phyloP scores from a whole-genome alignment of 2,888 invertebrate genomes.

The Heteromurus nitidus region DNA sequence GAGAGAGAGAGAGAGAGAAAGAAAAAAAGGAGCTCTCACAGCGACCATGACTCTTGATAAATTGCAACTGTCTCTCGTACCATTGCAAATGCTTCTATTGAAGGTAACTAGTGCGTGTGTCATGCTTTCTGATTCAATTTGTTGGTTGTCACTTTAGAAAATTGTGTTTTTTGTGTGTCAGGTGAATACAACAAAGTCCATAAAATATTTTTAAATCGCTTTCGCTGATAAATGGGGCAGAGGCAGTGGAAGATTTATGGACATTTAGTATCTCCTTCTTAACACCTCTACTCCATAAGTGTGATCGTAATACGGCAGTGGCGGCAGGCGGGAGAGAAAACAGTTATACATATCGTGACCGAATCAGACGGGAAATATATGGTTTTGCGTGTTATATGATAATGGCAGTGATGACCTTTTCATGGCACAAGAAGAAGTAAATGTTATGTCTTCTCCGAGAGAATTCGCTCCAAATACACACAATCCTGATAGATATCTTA shows the following conservation, averaged over 20 bases:
- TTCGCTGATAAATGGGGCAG: constrained; percentile 50
- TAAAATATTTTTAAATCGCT: constrained; percentile 61
- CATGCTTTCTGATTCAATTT: constrained; percentile 64
- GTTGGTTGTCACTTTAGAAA: constrained; percentile 62
- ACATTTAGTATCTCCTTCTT: constrained; percentile 32
- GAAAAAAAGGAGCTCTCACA: too few species aligned
- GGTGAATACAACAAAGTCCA: constrained; percentile 54
- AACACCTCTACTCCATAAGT: background rate
- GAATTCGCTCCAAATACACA: too few species aligned
- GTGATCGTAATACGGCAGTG: background rate
- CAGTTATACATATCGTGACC: background rate
- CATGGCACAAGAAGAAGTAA: too few species aligned
- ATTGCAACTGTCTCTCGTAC: constrained; percentile 56
- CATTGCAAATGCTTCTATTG: constrained; percentile 60
- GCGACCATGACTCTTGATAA: constrained; percentile 36
- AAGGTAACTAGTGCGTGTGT: constrained; percentile 64
- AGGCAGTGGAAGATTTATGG: constrained; percentile 47
- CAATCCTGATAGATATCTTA: constrained; percentile 21
- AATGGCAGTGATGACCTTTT: constrained; percentile 50
- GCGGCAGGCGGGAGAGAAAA: background rate
- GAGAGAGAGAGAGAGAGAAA: too few species aligned
- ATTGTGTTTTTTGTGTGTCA: constrained; percentile 59
- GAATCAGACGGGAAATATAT: background rate
- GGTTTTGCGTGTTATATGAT: constrained; percentile 17
- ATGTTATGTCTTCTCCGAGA: too few species aligned